Base-by-base conservation (phyloP, 2,888 invertebrate species). In the Phrixothrix hirtus region DNA sequence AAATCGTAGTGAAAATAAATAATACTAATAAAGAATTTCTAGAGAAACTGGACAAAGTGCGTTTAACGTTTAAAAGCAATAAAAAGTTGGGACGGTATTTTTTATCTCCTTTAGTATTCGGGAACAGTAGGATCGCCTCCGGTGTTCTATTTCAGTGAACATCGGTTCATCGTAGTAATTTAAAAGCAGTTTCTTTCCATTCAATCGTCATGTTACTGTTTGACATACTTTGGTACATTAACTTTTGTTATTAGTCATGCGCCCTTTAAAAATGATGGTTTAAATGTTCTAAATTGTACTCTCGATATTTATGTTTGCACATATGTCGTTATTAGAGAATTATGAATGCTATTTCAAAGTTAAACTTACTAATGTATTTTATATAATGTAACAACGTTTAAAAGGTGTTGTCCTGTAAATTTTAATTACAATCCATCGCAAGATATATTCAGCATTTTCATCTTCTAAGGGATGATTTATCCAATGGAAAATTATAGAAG, bases 111-210 rank as follows among this genome's bases (percentile, higher is more conserved):
- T 48, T 47, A 58, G 60, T 60, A 61, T 63, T 63, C 60, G 56
- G 41, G 53, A 52, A 48, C 55, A 55, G 57, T 49, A 59, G 52
- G 53, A 55, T 62, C 49, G 59, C 60, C 58, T 56, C 57, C 37
- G 53, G 62, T 61, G 59, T 63, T 62, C 62, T 57, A 62, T 64
- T 62, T 62, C 64, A 56, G 48, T 58, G 59, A 58, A 50, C 61
- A 57, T 55, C 59, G 56, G 60, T 52, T 61, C 62, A 62, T 62
- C 59, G 60, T 59, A 62, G 62, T 61, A 64, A 62, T 64, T 64
- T 61, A 60, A 64, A 62, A 64, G 61, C 62, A 55, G 58, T 57
- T 55, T 36, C 27, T 38, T 54, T 51, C 49, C 50, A 38, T 43
- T 37, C 38, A 43, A 50, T 50, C 37, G 49, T 49, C 49, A 25